Evolutionary conservation across 2,888 invertebrate species (phyloP).

Genomic region (Iphiclides podalirius): DNA sequence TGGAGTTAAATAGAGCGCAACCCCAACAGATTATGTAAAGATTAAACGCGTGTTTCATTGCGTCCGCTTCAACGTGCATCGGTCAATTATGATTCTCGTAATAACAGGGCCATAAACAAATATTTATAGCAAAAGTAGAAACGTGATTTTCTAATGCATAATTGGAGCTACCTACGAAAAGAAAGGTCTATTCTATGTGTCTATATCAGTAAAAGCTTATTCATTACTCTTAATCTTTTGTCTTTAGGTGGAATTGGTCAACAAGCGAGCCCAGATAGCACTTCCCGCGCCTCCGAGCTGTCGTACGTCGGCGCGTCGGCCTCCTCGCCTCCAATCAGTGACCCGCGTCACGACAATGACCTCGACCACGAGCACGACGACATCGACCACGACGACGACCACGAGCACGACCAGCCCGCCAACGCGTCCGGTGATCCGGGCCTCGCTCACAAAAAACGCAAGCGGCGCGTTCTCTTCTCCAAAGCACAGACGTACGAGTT

Average conservation of each 20-base stretch:
- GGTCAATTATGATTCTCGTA: slow-evolving; percentile 25
- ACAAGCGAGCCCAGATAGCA: slow-evolving; percentile 91
- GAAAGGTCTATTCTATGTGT: too few relatives aligned
- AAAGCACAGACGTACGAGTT: slow-evolving; percentile 98
- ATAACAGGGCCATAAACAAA: too few relatives aligned
- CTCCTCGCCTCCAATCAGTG: slow-evolving; percentile 59
- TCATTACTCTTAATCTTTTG: slow-evolving; percentile 36
- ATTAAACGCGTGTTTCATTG: slow-evolving; percentile 51
- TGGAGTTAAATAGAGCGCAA: slow-evolving; percentile 62
- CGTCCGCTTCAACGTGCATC: slow-evolving; percentile 28
- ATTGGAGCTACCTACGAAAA: too few relatives aligned
- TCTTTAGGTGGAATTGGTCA: slow-evolving; percentile 80
- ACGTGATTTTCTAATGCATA: too few relatives aligned
- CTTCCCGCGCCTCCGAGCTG: slow-evolving; percentile 90
- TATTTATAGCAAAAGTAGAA: too few relatives aligned
- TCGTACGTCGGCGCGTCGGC: slow-evolving; percentile 76
- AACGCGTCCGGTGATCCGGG: slow-evolving; percentile 62
- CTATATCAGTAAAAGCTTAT: too few relatives aligned
- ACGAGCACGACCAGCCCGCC: slow-evolving; percentile 64
- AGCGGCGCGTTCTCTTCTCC: slow-evolving; percentile 97
- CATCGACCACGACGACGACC: slow-evolving; percentile 82
- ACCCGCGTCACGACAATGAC: slow-evolving; percentile 55
- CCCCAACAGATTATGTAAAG: slow-evolving; percentile 61
- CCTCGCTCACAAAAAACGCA: slow-evolving; percentile 90
- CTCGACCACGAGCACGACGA: slow-evolving; percentile 73